Evolutionary conservation across 92 coral and sea anemone species (phyloP).

Genomic region (Parazoanthus darwini): DNA sequence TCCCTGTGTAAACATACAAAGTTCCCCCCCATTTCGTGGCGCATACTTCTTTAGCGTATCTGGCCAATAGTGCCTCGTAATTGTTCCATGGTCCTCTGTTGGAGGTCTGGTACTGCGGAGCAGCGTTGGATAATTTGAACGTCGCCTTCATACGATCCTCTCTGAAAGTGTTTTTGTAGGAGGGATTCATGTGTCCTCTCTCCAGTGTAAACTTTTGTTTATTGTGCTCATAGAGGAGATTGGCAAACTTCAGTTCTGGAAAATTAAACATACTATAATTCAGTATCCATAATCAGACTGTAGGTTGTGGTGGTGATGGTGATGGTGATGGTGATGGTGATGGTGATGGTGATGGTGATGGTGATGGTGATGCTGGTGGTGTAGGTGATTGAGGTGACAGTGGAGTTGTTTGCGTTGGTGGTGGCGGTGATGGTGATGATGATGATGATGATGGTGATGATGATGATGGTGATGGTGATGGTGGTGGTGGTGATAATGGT

Average conservation of each 20-base stretch:
- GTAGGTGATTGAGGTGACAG: too few species aligned
- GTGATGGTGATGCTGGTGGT: too few species aligned
- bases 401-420: too few species aligned
- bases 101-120: neutral
- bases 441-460: too few species aligned
- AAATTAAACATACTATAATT: too few species aligned
- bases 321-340: too few species aligned
- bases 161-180: neutral
- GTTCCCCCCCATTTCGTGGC: neutral
- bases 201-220: neutral
- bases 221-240: neutral
- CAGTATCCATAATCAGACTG: too few species aligned
- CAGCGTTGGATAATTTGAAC: neutral
- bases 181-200: conserved; percentile 17
- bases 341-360: too few species aligned
- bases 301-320: too few species aligned
- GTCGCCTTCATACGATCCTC: neutral
- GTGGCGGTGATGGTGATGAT: too few species aligned
- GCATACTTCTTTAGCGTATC: neutral
- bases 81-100: neutral
- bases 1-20: conserved; percentile 6
- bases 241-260: neutral
- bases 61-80: neutral
- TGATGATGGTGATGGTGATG: too few species aligned
- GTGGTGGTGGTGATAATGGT: too few species aligned